A percentile compares a stretch with the other conserved stretches of the same genome.
These are phyloP conservation scores for Xyliphius kryptos DNA, from an alignment of 2,113 vertebrate species.

Conservation along the genomic window DNA sequence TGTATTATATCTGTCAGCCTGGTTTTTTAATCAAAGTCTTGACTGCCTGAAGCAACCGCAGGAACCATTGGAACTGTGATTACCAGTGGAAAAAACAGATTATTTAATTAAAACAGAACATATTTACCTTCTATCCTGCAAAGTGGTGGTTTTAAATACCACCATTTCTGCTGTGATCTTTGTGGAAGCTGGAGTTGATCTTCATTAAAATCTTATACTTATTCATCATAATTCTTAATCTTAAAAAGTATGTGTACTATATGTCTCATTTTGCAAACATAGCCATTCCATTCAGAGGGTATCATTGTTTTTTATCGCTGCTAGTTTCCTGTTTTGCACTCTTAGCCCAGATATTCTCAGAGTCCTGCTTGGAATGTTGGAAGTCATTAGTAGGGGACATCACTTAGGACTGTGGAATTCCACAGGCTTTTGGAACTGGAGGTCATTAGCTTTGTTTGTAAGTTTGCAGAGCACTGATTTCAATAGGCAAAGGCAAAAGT, in stretches of 20 bases:
- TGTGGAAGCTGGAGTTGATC: no score
- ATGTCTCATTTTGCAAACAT: not conserved
- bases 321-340: constrained; percentile 32
- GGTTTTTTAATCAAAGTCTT: no score
- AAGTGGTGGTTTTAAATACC: no score
- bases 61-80: no score
- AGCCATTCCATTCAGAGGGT: constrained; percentile 12
- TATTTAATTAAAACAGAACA: no score
- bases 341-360: constrained; percentile 25
- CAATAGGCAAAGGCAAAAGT: constrained; percentile 51
- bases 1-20: no score
- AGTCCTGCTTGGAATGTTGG: constrained; percentile 29
- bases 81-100: no score
- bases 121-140: no score
- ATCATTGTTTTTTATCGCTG: constrained; percentile 16
- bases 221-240: no score
- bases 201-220: no score
- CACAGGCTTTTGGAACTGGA: constrained; percentile 7
- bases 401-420: constrained; percentile 27
- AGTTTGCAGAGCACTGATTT: constrained; percentile 10
- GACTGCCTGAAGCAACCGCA: no score
- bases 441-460: constrained; percentile 20
- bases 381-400: constrained; percentile 23
- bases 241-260: not conserved
- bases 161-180: not conserved